Evolutionary conservation across 2,888 invertebrate species (phyloP).

Genomic region (Tinea pellionella): DNA sequence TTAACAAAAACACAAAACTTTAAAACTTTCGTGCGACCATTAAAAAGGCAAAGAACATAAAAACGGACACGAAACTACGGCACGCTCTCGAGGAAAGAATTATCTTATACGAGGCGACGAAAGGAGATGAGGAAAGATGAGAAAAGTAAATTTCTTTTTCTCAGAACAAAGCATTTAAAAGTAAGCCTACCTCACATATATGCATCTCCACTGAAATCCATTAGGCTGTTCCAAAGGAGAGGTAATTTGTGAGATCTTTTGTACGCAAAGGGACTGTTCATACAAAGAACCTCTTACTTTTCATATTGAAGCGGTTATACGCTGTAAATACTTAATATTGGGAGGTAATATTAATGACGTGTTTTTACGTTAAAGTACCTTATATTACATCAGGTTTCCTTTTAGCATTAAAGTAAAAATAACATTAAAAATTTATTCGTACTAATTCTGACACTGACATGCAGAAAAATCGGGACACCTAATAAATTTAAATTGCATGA

Average conservation of each 20-base stretch:
- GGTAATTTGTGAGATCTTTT: slow-evolving; percentile 60
- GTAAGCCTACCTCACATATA: slow-evolving; percentile 49
- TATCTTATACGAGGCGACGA: slow-evolving; percentile 38
- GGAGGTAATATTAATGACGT: not conserved
- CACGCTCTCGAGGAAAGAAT: not conserved
- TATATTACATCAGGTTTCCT: not conserved
- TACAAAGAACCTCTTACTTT: slow-evolving; percentile 20
- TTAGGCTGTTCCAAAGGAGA: slow-evolving; percentile 46
- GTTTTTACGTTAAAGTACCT: not conserved
- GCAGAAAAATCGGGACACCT: too few relatives aligned
- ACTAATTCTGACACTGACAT: too few relatives aligned
- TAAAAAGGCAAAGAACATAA: not conserved
- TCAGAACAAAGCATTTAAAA: slow-evolving; percentile 57
- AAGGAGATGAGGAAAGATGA: slow-evolving; percentile 44
- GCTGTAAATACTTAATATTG: not conserved
- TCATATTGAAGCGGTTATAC: not conserved
- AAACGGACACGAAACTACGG: not conserved
- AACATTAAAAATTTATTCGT: too few relatives aligned
- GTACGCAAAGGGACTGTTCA: slow-evolving; percentile 43
- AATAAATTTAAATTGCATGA: too few relatives aligned
- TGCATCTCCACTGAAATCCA: slow-evolving; percentile 62
- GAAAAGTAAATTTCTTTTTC: slow-evolving; percentile 53
- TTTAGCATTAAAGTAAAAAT: too few relatives aligned
- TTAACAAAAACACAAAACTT: not conserved
- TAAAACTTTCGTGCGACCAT: not conserved